Evolutionary conservation across 2,113 vertebrate genomes (phyloP).

Genomic region (Petrocephalus zakoni): DNA sequence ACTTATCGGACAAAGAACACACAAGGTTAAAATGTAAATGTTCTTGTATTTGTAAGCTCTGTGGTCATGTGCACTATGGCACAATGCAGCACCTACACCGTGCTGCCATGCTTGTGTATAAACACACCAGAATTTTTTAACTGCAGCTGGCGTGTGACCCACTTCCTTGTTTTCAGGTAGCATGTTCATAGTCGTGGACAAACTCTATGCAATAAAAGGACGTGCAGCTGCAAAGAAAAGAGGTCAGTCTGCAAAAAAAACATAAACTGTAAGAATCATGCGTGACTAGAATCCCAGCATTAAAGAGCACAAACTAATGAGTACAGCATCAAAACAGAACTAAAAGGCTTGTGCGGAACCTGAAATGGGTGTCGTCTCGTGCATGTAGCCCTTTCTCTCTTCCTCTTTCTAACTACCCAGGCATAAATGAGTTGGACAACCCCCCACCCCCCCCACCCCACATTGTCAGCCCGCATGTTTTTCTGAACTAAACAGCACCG

Average conservation of each 20-base stretch:
- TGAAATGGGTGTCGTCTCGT: neutral
- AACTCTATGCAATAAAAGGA: neutral
- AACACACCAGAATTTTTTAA: neutral
- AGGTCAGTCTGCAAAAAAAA: neutral
- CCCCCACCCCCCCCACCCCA: neutral
- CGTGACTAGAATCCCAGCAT: neutral
- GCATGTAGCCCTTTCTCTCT: neutral
- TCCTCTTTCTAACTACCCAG: neutral
- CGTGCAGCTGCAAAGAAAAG: neutral
- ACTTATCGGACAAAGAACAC: neutral
- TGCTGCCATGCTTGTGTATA: neutral
- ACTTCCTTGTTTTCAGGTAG: neutral
- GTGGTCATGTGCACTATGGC: neutral
- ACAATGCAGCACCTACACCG: neutral
- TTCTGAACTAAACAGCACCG: slow-evolving; percentile 17
- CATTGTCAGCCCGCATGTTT: neutral
- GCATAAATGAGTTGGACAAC: neutral
- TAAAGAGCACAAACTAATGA: neutral
- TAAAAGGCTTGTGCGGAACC: neutral
- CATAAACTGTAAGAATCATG: neutral
- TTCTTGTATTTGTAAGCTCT: neutral
- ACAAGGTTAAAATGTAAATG: neutral
- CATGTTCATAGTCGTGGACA: neutral
- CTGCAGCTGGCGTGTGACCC: neutral
- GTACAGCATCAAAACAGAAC: neutral